Conservation (phyloP, 2,797 vertebrate genomes). For the Myiotriccus ornatus region DNA sequence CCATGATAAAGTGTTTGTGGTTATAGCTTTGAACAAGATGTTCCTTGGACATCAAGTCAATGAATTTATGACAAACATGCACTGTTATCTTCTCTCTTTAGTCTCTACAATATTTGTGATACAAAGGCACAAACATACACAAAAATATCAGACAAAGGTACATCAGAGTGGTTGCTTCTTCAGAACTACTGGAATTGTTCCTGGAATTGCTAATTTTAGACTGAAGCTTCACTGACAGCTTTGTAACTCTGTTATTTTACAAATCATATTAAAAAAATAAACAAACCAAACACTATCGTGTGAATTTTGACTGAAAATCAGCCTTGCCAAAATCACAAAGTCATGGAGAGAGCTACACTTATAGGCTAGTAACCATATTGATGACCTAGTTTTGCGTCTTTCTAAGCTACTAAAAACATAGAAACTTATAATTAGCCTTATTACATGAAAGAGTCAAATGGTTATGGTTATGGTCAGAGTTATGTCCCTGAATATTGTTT, state of each 20-base stretch:
- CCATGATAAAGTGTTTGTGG: neutral
- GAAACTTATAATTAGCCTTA: neutral
- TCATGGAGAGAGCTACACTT: neutral
- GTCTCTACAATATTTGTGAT: neutral
- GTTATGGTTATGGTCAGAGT: neutral
- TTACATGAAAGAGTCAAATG: neutral
- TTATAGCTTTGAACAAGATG: neutral
- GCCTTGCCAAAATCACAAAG: neutral
- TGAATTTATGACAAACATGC: neutral
- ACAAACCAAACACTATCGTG: neutral
- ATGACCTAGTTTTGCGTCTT: neutral
- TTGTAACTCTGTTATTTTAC: neutral
- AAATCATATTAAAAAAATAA: neutral
- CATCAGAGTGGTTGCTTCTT: neutral
- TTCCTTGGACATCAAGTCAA: neutral
- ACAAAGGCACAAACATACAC: neutral
- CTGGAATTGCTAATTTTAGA: neutral
- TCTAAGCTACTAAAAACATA: neutral
- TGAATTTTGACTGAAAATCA: neutral
- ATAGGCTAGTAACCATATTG: neutral
- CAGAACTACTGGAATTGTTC: neutral
- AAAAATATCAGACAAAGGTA: neutral
- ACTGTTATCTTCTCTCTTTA: neutral
- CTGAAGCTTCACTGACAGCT: neutral
- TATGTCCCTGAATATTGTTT: neutral